Evolutionary conservation across 2,888 invertebrate species (phyloP).

Genomic region (Beris morrisii): DNA sequence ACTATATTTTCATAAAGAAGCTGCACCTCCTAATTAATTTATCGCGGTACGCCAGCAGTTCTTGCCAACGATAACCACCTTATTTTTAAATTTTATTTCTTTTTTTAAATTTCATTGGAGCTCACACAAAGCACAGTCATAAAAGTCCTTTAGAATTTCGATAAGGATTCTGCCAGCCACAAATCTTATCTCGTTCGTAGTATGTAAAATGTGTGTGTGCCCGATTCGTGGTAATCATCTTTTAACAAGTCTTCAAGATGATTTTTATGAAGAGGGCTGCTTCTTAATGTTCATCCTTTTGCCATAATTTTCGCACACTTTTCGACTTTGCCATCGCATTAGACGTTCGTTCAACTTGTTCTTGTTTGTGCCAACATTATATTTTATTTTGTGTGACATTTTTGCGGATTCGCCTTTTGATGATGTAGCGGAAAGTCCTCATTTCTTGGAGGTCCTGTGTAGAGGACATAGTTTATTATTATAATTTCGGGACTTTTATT

Average conservation of each 20-base stretch:
- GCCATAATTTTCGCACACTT: slow-evolving; percentile 8
- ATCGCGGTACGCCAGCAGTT: too few relatives aligned
- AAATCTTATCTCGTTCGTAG: slow-evolving; percentile 5
- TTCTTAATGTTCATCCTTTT: slow-evolving; percentile 18
- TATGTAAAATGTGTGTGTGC: not conserved
- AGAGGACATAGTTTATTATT: slow-evolving; percentile 2
- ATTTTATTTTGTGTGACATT: slow-evolving; percentile 17
- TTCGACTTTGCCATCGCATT: slow-evolving; percentile 1
- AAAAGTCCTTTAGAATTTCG: slow-evolving; percentile 15
- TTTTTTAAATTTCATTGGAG: too few relatives aligned
- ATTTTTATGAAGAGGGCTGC: slow-evolving; percentile 14
- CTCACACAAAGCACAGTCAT: too few relatives aligned
- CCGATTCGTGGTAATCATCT: slow-evolving; percentile 22
- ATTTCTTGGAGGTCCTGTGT: not conserved
- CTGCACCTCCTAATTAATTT: too few relatives aligned
- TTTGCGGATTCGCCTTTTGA: slow-evolving; percentile 11
- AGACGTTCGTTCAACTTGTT: slow-evolving; percentile 21
- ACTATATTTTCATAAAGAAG: too few relatives aligned
- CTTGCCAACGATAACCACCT: too few relatives aligned
- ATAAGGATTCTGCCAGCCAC: slow-evolving; percentile 6
- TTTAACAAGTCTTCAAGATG: slow-evolving; percentile 24
- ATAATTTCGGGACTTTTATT: slow-evolving; percentile 21
- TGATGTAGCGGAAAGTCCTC: not conserved
- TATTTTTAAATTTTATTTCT: too few relatives aligned
- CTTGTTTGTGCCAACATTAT: not conserved